Evolutionary conservation across 2,113 vertebrate genomes (phyloP).

Genomic region (Ochotona princeps): DNA sequence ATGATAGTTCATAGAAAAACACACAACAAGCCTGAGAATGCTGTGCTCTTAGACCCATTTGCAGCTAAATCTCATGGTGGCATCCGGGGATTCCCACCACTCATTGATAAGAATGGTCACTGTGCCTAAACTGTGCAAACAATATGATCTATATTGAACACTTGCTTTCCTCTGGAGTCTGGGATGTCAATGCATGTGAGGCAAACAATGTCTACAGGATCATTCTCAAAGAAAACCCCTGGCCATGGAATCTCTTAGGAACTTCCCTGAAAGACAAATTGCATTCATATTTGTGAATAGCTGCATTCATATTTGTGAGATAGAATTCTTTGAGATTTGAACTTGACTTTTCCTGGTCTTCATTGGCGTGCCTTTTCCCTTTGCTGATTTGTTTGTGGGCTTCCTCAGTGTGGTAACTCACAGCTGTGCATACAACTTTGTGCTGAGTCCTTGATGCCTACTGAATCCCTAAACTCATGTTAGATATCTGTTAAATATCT

Average conservation of each 20-base stretch:
- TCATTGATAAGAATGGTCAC: not conserved
- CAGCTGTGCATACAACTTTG: not conserved
- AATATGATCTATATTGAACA: not conserved
- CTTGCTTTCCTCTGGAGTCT: not conserved
- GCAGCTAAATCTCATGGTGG: not conserved
- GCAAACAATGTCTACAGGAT: not conserved
- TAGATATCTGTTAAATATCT: not conserved
- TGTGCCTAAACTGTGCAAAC: not conserved
- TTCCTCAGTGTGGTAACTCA: not conserved
- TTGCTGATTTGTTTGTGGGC: not conserved
- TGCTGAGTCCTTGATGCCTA: not conserved
- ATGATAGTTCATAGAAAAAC: not conserved
- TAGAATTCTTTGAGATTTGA: not conserved
- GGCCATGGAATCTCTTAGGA: not conserved
- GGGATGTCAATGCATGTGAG: not conserved
- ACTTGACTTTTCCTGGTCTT: not conserved
- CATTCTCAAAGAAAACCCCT: no score
- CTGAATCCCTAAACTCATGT: not conserved
- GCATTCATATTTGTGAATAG: not conserved
- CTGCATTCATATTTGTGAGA: fast-evolving
- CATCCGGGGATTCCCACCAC: not conserved
- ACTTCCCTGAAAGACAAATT: not conserved
- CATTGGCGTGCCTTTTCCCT: fast-evolving
- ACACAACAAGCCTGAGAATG: not conserved
- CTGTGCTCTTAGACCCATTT: not conserved